Evolutionary conservation across 1,140 invertebrate species (phyloP).

Genomic region (Cydia pomonella): DNA sequence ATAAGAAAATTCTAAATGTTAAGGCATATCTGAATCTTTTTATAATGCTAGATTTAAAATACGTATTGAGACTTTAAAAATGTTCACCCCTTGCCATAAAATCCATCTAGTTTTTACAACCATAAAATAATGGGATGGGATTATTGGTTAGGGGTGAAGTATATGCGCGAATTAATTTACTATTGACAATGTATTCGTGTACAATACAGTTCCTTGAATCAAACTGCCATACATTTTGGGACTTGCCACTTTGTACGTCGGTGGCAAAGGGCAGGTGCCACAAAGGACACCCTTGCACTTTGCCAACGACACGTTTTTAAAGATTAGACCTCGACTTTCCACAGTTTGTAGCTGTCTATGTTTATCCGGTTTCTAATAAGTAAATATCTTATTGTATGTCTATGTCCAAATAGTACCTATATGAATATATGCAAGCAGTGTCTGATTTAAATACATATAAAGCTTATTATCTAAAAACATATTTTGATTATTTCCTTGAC

Average conservation of each 20-base stretch:
- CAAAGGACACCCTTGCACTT: not conserved
- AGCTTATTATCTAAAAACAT: slow-evolving; percentile 21
- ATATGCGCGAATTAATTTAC: not conserved
- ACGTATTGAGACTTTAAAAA: not conserved
- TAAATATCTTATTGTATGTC: slow-evolving; percentile 12
- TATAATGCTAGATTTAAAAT: slow-evolving; percentile 22
- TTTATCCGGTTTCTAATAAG: slow-evolving; percentile 31
- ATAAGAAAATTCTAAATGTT: slow-evolving; percentile 34
- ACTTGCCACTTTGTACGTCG: slow-evolving; percentile 4
- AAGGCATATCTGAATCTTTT: slow-evolving; percentile 39
- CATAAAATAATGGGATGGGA: not conserved
- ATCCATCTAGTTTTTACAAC: not conserved
- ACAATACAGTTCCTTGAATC: not conserved
- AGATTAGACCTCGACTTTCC: not conserved
- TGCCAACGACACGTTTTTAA: not conserved
- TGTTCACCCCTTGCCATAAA: slow-evolving; percentile 26
- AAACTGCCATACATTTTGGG: slow-evolving; percentile 24
- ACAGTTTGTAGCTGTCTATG: slow-evolving; percentile 5
- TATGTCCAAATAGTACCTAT: slow-evolving; percentile 27
- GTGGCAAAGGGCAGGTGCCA: not conserved
- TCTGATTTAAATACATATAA: slow-evolving; percentile 30
- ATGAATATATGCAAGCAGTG: slow-evolving; percentile 27
- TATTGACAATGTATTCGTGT: slow-evolving; percentile 16
- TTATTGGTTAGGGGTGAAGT: slow-evolving; percentile 4
- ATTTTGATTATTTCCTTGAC: slow-evolving; percentile 2